phyloP scores from a whole-genome alignment of 2,113 vertebrate genomes.

The Chitala chitala region DNA sequence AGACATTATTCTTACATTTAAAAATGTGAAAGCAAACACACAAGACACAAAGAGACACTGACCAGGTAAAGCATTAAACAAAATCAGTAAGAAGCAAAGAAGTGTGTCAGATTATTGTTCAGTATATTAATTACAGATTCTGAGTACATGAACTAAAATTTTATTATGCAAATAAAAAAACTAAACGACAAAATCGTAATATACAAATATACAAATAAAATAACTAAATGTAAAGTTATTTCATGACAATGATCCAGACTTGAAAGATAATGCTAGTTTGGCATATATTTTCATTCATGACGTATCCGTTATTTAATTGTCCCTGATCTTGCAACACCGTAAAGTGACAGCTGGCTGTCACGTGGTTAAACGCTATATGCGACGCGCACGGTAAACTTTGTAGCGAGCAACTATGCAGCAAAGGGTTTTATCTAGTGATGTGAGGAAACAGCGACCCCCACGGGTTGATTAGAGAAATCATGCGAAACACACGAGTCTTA shows the following conservation, averaged over 20 bases:
- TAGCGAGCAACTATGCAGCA: background rate
- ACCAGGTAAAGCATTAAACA: slow-evolving; percentile 3
- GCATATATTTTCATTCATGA: background rate
- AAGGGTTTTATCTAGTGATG: slow-evolving; percentile 36
- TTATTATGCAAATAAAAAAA: background rate
- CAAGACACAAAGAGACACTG: background rate
- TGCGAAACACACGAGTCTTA: background rate
- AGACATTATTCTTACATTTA: too few species aligned
- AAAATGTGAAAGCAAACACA: too few species aligned
- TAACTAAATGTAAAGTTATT: background rate
- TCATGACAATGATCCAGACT: background rate
- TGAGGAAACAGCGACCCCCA: slow-evolving; percentile 68
- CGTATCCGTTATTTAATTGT: background rate
- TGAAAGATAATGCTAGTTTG: background rate
- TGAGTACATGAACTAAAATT: background rate
- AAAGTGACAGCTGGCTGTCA: slow-evolving; percentile 23
- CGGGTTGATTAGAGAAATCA: slow-evolving; percentile 42
- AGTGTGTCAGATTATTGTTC: background rate
- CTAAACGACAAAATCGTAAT: background rate
- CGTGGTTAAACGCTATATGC: slow-evolving; percentile 1
- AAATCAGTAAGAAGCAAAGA: background rate
- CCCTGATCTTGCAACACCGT: background rate
- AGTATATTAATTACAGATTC: background rate
- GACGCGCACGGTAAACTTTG: background rate
- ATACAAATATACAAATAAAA: background rate